A percentile compares a stretch with the other conserved stretches of the same genome.
Evolutionary conservation across 2,113 vertebrate species (phyloP).

Genomic region (Gopherus evgoodei): DNA sequence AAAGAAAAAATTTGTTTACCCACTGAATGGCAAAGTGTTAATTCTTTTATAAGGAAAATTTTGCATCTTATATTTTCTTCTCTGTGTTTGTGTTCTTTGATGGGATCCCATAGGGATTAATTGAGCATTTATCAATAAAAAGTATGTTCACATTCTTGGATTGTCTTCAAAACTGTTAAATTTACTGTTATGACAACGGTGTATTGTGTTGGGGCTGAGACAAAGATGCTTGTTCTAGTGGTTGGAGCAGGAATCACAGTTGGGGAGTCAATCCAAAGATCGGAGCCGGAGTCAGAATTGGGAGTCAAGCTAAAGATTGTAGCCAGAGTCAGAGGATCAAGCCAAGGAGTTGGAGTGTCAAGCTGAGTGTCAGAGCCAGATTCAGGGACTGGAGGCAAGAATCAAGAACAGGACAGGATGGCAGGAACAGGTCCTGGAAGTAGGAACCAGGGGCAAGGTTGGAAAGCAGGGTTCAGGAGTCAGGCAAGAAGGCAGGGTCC

Average conservation of each 20-base stretch:
- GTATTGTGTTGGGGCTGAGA: too few species aligned
- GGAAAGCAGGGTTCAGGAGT: neutral
- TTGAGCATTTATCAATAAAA: constrained; percentile 9
- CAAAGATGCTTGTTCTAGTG: neutral
- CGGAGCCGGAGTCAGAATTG: neutral
- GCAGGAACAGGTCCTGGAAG: too few species aligned
- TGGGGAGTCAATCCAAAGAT: neutral
- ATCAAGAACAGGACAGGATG: neutral
- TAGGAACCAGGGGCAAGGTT: neutral
- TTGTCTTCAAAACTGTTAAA: neutral
- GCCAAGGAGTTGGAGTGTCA: neutral
- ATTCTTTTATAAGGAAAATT: neutral
- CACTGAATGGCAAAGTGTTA: neutral
- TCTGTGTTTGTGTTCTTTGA: neutral
- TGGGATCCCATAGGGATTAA: neutral
- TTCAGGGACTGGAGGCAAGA: neutral
- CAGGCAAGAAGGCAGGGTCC: neutral
- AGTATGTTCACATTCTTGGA: neutral
- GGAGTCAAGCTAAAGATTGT: too few species aligned
- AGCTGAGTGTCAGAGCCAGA: neutral
- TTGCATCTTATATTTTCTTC: neutral
- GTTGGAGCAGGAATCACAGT: neutral
- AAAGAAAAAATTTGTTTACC: neutral
- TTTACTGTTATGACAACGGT: neutral
- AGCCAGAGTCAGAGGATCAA: neutral